Conservation (phyloP, 1,140 invertebrate species). For the Littorina saxatilis region DNA sequence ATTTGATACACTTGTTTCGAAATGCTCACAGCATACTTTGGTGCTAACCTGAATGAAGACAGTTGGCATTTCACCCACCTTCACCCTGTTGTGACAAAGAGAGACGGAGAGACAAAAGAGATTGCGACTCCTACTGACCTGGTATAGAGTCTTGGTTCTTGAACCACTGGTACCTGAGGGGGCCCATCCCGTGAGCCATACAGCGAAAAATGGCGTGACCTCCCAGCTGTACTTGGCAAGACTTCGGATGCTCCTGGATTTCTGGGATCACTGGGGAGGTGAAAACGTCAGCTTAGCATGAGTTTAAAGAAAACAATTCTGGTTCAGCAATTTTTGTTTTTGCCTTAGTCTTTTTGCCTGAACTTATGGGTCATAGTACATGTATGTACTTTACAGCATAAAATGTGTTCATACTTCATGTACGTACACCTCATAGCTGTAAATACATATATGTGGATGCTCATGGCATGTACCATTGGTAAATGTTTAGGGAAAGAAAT, state of each 20-base stretch:
- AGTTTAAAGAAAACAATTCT: background rate
- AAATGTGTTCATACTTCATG: too few species aligned
- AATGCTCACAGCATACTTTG: too few species aligned
- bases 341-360: background rate
- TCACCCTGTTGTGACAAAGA: too few species aligned
- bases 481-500: too few species aligned
- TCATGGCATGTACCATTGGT: too few species aligned
- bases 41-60: too few species aligned
- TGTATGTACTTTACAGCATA: too few species aligned
- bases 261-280: slow-evolving; percentile 44
- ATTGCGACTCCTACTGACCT: too few species aligned
- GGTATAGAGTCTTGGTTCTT: slow-evolving; percentile 48
- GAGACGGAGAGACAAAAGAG: too few species aligned
- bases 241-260: slow-evolving; percentile 57
- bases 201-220: slow-evolving; percentile 53
- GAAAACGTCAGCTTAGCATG: background rate
- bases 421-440: too few species aligned
- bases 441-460: too few species aligned
- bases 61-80: background rate
- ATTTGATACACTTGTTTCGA: too few species aligned
- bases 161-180: slow-evolving; percentile 54
- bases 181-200: slow-evolving; percentile 45
- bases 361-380: background rate
- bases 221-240: slow-evolving; percentile 49
- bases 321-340: background rate